phyloP scores from a whole-genome alignment of 2,113 vertebrate species.

The Ginglymostoma cirratum region DNA sequence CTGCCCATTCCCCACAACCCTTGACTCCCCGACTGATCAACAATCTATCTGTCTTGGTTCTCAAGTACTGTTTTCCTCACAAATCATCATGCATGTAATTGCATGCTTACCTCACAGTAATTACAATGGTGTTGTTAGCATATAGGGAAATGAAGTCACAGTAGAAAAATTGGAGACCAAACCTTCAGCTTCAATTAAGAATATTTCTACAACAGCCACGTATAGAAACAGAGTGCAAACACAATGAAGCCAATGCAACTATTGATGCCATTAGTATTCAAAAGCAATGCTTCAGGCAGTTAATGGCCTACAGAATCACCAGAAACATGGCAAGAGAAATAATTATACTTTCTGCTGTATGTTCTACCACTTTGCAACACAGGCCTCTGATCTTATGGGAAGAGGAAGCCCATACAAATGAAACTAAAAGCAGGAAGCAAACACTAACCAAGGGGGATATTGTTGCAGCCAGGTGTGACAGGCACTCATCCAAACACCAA shows the following conservation, averaged over 20 bases:
- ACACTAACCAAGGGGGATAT: neutral
- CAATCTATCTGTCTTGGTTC: no score
- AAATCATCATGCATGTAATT: neutral
- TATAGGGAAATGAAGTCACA: neutral
- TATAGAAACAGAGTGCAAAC: neutral
- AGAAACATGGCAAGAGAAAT: neutral
- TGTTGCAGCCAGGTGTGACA: neutral
- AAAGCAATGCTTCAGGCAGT: neutral
- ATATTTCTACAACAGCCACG: neutral
- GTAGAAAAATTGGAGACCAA: neutral
- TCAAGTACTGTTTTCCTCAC: no score
- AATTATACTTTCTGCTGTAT: neutral
- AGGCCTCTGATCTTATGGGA: neutral
- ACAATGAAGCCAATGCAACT: neutral
- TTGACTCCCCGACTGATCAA: no score
- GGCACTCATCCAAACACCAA: neutral
- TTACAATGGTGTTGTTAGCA: neutral
- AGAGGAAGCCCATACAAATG: neutral
- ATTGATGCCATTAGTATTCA: neutral
- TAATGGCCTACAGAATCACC: neutral
- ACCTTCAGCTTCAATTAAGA: neutral
- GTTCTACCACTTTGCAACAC: neutral
- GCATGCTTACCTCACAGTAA: neutral
- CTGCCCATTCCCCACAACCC: no score
- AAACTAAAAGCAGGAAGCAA: neutral